These are phyloP conservation scores for Sylvia atricapilla DNA, from an alignment of 2,113 vertebrate genomes.

Conservation along the genomic window DNA sequence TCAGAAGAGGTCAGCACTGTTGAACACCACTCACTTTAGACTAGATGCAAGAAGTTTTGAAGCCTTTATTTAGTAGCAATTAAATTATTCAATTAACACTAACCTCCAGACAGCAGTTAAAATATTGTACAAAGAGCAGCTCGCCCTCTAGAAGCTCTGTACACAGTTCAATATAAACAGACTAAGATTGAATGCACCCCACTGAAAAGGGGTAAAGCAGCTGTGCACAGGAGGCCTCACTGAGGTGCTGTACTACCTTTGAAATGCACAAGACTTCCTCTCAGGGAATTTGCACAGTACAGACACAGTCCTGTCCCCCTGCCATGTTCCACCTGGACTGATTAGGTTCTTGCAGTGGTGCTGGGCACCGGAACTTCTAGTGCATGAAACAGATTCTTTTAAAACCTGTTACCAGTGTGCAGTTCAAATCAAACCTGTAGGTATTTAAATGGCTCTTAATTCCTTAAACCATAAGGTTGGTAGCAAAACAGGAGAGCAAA, in stretches of 20 bases:
- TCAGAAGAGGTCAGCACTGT: background rate
- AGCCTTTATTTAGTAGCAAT: slow-evolving; percentile 81
- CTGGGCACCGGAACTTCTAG: slow-evolving; percentile 54
- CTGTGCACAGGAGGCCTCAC: slow-evolving; percentile 68
- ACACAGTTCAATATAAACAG: slow-evolving; percentile 61
- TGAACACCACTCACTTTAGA: background rate
- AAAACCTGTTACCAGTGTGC: slow-evolving; percentile 46
- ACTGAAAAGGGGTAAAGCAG: slow-evolving; percentile 73
- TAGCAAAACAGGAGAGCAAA: slow-evolving; percentile 62
- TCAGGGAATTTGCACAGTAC: slow-evolving; percentile 23
- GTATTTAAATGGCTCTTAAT: slow-evolving; percentile 65
- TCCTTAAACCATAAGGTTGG: slow-evolving; percentile 51
- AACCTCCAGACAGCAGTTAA: slow-evolving; percentile 72
- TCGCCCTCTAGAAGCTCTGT: slow-evolving; percentile 46
- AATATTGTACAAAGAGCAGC: slow-evolving; percentile 70
- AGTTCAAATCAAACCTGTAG: slow-evolving; percentile 46
- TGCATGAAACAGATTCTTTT: slow-evolving; percentile 46
- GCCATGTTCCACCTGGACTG: background rate
- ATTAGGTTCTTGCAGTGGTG: slow-evolving; percentile 26
- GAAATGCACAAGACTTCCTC: slow-evolving; percentile 57
- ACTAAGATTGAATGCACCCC: slow-evolving; percentile 65
- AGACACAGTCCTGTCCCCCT: slow-evolving; percentile 21
- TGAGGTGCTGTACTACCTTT: slow-evolving; percentile 53
- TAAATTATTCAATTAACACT: slow-evolving; percentile 72
- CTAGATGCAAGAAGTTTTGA: slow-evolving; percentile 51